A percentile compares a stretch with the other conserved stretches of the same genome.
phyloP scores from a whole-genome alignment of 2,113 vertebrate genomes.

The Apteryx owenii region DNA sequence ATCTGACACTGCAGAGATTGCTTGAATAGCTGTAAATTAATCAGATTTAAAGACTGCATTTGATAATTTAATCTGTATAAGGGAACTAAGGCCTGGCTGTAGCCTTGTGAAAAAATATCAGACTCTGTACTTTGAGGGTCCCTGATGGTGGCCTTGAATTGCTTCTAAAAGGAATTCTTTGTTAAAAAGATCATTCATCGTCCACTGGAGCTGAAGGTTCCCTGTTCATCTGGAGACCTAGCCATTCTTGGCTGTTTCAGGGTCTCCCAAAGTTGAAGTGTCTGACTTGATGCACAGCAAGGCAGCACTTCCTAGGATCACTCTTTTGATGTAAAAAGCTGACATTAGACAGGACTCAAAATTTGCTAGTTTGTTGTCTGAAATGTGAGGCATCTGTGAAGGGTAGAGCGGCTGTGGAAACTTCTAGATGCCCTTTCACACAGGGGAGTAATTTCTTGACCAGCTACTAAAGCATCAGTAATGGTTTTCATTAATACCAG shows the following conservation, averaged over 20 bases:
- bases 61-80: conserved; percentile 44
- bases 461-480: not conserved
- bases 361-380: conserved; percentile 43
- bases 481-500: conserved; percentile 3
- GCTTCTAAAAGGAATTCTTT: conserved; percentile 45
- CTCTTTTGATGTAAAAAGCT: conserved; percentile 10
- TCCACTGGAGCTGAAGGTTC: not conserved
- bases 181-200: conserved; percentile 42
- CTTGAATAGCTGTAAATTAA: conserved; percentile 63
- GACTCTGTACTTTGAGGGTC: conserved; percentile 1
- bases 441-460: not conserved
- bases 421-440: conserved; percentile 12
- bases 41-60: conserved; percentile 53
- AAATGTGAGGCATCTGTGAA: not conserved
- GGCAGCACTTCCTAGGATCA: not conserved
- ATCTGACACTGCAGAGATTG: conserved; percentile 9
- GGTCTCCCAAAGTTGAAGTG: not conserved
- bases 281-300: conserved; percentile 13
- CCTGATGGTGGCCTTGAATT: conserved; percentile 41
- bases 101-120: conserved; percentile 8
- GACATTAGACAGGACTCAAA: conserved; percentile 21
- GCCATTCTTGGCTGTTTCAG: conserved; percentile 19
- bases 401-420: conserved; percentile 16
- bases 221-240: not conserved
- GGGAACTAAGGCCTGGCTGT: not conserved